Evolutionary conservation across 1,140 invertebrate genomes (phyloP).

Genomic region (Teleogryllus occipitalis): DNA sequence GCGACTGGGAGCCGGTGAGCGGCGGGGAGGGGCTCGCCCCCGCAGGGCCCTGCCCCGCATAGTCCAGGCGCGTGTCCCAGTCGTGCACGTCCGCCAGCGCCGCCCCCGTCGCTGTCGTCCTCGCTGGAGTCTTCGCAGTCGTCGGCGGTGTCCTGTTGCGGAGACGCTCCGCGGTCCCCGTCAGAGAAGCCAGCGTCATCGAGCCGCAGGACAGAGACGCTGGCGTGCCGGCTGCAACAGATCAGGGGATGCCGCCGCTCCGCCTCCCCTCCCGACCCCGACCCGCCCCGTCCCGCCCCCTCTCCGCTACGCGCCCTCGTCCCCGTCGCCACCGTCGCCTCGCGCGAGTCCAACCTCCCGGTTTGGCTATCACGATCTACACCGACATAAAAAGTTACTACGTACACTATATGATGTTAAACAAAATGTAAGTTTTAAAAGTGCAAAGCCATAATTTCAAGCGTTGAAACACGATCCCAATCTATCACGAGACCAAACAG

Average conservation of each 20-base stretch:
- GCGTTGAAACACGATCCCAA: background rate
- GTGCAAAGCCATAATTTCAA: background rate
- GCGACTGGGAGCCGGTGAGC: constrained; percentile 28
- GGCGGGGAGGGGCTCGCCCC: constrained; percentile 24
- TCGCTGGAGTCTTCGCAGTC: constrained; percentile 21
- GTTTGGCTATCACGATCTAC: background rate
- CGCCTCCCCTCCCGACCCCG: background rate
- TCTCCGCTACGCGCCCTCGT: background rate
- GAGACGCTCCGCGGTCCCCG: constrained; percentile 18
- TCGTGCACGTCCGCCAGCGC: constrained; percentile 26
- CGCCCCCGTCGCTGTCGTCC: constrained; percentile 21
- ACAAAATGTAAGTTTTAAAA: background rate
- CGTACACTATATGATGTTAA: background rate
- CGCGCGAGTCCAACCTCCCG: too few species aligned
- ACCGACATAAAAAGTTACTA: background rate
- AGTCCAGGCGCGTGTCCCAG: constrained; percentile 24
- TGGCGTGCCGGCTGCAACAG: constrained; percentile 30
- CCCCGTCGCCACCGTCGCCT: background rate
- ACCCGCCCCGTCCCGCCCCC: too few species aligned
- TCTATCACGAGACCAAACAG: background rate
- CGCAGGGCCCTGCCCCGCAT: constrained; percentile 7
- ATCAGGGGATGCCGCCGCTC: background rate
- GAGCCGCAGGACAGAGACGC: constrained; percentile 52
- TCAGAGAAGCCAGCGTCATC: constrained; percentile 46
- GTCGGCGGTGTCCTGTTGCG: constrained; percentile 14